Base-by-base conservation (phyloP, 2,113 vertebrate species). In the Emydocephalus ijimae region DNA sequence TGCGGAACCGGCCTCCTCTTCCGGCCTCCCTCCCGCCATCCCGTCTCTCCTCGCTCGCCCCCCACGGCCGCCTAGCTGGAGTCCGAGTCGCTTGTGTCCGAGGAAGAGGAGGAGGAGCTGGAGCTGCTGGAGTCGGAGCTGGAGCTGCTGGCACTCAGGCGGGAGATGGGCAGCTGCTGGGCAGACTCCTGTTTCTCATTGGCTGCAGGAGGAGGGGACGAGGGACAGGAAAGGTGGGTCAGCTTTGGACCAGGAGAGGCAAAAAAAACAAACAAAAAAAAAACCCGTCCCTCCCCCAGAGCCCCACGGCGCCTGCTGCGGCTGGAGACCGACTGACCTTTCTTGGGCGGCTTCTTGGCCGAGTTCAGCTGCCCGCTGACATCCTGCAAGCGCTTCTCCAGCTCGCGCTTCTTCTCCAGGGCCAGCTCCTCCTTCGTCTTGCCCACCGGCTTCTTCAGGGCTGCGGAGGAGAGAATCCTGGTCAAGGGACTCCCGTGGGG, bases 321-420 rank as follows among this genome's bases (percentile, higher is more conserved):
- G 86, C 23, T 8, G n/a, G n/a, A 89, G 14, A 0, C n/a, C 0
- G 1, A 92, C 98, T 97, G 93, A 99, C 99, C 97, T 97, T 99
- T 99, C 95, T 99, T 99, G 0, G 97, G 95, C 4, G 98, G 98
- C 92, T 99, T 99, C 97, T 99, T 99, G 90, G 98, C 96, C 0
- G 98, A 99, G 96, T 99, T 99, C 29, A 99, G 98, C 94, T 99
- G 99, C 0, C 99, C 99, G 0, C 99, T 99, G 94, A 99, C 99
- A 1, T 99, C 99, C 92, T 99, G 98, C 93, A 99, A 96, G 87
- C 99, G 95, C 90, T 97, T 98, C 97, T 99, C 99, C 94, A 99
- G 96, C 96, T 99, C 99, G 21, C 98, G 94, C 85, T 99, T 99
- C 87, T 99, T 99, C 96, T 99, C 99, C 96, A 99, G 95, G 39